These are phyloP conservation scores for Cassiopea xamachana DNA, from an alignment of 30 jellyfish, hydroid and myxozoan genomes.

Conservation along the genomic window DNA sequence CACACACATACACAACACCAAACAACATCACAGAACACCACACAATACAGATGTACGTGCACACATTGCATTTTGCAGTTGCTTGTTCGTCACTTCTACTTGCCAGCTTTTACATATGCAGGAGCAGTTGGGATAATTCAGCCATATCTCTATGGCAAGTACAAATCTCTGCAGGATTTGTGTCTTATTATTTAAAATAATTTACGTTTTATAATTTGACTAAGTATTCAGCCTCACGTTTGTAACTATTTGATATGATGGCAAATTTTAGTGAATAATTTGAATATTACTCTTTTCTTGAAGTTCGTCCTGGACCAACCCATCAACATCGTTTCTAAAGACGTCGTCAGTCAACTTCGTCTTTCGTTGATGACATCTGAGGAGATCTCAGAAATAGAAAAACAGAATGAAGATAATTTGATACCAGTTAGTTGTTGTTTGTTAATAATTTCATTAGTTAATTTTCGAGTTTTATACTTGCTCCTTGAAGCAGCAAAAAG, in stretches of 20 bases:
- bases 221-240: not conserved
- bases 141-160: no score
- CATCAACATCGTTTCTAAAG: constrained; percentile 66
- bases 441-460: not conserved
- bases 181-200: no score
- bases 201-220: not conserved
- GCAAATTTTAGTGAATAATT: not conserved
- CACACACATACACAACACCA: no score
- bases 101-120: no score
- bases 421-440: constrained; percentile 71
- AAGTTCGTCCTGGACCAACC: constrained; percentile 76
- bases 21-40: no score
- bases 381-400: constrained; percentile 77
- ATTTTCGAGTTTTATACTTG: no score
- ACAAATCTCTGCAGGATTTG: no score
- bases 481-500: no score
- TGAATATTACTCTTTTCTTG: not conserved
- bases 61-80: no score
- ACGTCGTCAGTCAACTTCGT: constrained; percentile 74
- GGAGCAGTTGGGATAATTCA: no score
- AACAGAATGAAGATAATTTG: constrained; percentile 69
- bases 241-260: not conserved
- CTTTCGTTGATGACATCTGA: constrained; percentile 77
- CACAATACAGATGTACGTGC: no score
- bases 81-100: no score